phyloP scores from a whole-genome alignment of 2,113 vertebrate genomes.

The Gorilla gorilla region DNA sequence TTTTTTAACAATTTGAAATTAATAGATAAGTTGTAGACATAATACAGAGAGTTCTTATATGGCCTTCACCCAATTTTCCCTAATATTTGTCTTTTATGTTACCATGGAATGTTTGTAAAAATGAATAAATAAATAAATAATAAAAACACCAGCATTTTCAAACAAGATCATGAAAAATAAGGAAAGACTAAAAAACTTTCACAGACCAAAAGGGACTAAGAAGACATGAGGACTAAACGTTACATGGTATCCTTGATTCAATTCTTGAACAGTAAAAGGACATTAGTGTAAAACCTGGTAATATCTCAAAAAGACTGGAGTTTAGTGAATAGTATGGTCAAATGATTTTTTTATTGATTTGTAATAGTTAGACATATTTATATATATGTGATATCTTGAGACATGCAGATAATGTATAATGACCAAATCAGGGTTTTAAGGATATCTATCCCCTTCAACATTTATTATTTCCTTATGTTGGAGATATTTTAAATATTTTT shows the following conservation, averaged over 20 bases:
- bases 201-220: background rate
- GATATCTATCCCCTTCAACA: background rate
- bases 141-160: background rate
- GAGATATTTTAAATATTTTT: background rate
- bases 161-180: background rate
- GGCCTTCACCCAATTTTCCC: background rate
- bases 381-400: background rate
- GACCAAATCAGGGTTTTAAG: background rate
- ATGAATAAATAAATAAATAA: background rate
- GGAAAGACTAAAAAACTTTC: background rate
- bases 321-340: background rate
- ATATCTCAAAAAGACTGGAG: background rate
- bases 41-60: background rate
- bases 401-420: background rate
- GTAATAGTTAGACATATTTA: background rate
- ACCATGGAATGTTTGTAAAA: background rate
- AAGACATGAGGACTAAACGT: background rate
- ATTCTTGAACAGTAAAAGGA: background rate
- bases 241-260: background rate
- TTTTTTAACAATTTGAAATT: background rate
- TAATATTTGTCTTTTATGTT: background rate
- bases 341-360: background rate
- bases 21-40: background rate
- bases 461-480: background rate
- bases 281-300: background rate